Percentiles rank a stretch among this genome's conserved stretches.
Conservation (phyloP, 2,797 vertebrate species). For the Meriones psammophilus region DNA sequence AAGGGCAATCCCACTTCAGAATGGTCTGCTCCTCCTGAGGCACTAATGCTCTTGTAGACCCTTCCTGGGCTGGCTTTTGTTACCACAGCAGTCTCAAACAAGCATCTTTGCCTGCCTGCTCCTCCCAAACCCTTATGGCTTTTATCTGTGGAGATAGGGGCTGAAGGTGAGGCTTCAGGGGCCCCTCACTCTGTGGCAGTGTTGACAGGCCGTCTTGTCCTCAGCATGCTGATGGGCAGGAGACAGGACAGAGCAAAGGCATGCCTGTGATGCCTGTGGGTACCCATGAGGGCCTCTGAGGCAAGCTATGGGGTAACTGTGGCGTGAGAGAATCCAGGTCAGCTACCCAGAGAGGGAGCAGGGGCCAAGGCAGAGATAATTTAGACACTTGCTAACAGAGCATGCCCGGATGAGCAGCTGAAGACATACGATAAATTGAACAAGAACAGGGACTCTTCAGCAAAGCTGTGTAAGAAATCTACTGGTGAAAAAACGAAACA, state of each 20-base stretch:
- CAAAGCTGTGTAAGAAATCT: neutral
- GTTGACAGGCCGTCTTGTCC: neutral
- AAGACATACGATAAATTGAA: neutral
- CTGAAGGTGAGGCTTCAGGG: neutral
- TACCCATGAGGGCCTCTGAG: neutral
- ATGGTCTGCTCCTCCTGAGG: too few species aligned
- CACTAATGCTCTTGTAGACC: neutral
- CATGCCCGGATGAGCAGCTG: neutral
- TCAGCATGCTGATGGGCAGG: neutral
- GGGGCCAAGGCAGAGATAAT: neutral
- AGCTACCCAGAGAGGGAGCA: neutral
- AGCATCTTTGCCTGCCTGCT: neutral
- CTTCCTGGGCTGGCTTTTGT: neutral
- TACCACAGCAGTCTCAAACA: neutral
- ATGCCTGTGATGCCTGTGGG: neutral
- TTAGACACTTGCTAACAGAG: neutral
- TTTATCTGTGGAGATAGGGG: neutral
- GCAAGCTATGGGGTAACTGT: fast-evolving
- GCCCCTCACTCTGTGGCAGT: neutral
- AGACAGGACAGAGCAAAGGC: neutral
- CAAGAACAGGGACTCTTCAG: neutral
- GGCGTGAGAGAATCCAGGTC: neutral
- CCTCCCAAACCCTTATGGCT: neutral
- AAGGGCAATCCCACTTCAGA: neutral
- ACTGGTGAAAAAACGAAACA: neutral